phyloP scores from a whole-genome alignment of 2,113 vertebrate genomes.

The Okapia johnstoni region DNA sequence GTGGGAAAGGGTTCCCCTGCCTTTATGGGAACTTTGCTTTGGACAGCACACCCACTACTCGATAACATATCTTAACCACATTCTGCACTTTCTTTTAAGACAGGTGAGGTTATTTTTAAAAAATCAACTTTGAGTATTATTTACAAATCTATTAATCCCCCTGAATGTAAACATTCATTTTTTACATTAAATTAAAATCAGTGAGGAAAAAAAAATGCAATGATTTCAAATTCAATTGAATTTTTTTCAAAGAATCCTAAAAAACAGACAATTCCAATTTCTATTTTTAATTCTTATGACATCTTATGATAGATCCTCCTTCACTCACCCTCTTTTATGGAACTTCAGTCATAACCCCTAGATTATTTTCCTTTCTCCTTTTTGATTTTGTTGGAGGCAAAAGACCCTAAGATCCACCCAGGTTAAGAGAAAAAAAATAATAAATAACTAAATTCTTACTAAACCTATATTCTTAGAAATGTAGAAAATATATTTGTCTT shows the following conservation, averaged over 20 bases:
- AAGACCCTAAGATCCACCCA: not conserved
- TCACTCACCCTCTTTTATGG: not conserved
- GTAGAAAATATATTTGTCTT: not conserved
- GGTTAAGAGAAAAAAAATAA: not conserved
- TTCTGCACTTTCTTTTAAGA: not conserved
- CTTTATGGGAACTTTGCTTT: not conserved
- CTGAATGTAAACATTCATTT: not conserved
- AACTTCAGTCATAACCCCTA: not conserved
- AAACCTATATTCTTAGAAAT: not conserved
- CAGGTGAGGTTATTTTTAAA: not conserved
- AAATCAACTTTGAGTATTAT: not conserved
- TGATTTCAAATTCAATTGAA: not conserved
- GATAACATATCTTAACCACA: not conserved
- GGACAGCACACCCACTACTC: not conserved
- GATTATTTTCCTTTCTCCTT: slow-evolving; percentile 17
- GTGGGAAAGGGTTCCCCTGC: not conserved
- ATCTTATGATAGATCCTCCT: not conserved
- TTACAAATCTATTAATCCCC: not conserved
- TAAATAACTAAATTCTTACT: not conserved
- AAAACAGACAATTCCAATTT: slow-evolving; percentile 1
- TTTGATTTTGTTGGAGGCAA: slow-evolving; percentile 27
- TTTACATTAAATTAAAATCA: slow-evolving; percentile 23
- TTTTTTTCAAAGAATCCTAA: slow-evolving; percentile 18
- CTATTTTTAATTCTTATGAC: slow-evolving; percentile 8
- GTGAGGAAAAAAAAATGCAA: not conserved